These are phyloP conservation scores for Neogobius melanostomus DNA, from an alignment of 2,113 vertebrate genomes.

Conservation along the genomic window DNA sequence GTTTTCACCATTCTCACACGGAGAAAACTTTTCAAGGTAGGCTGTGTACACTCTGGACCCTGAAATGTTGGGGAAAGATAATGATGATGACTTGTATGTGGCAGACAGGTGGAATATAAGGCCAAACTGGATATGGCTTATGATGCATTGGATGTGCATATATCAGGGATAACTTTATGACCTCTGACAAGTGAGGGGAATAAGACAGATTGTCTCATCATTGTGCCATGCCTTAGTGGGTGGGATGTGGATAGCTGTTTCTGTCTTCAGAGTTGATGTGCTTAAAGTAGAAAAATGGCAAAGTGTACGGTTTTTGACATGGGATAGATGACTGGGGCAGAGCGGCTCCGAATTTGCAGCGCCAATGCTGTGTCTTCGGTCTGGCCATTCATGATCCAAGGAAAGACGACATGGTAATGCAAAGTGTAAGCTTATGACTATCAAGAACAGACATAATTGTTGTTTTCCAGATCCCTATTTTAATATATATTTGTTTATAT, in stretches of 20 bases:
- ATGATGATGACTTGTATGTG: background rate
- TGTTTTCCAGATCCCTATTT: too few relatives aligned
- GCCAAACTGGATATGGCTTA: background rate
- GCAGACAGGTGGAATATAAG: background rate
- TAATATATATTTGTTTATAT: too few relatives aligned
- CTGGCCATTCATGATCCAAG: background rate
- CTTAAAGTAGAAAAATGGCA: background rate
- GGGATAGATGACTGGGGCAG: background rate
- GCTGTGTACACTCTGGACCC: background rate
- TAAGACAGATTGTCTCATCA: constrained; percentile 1
- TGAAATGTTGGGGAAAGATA: background rate
- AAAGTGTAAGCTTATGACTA: too few relatives aligned
- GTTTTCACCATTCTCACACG: background rate
- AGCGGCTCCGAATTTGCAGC: background rate
- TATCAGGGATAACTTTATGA: background rate
- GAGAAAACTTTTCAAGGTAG: background rate
- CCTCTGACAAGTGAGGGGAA: background rate
- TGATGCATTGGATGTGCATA: background rate
- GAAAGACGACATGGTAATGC: too few relatives aligned
- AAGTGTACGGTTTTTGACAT: background rate
- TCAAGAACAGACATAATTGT: too few relatives aligned
- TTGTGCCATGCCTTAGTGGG: background rate
- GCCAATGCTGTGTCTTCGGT: background rate
- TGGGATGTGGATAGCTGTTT: background rate
- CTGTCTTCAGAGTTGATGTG: background rate